phyloP scores from a whole-genome alignment of 2,113 vertebrate species.

The Tyto alba region DNA sequence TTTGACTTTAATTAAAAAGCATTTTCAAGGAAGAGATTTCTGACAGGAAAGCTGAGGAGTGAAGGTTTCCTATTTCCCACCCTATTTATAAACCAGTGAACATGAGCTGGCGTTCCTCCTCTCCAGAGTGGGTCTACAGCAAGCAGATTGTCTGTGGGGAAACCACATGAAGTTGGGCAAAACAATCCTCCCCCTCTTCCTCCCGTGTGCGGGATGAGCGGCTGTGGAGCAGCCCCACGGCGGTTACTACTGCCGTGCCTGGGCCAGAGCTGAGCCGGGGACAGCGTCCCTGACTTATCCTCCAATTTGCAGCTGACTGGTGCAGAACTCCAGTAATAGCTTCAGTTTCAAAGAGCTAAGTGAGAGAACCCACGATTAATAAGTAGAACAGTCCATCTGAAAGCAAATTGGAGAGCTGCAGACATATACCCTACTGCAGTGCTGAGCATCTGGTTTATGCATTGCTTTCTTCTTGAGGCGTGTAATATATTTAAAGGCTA shows the following conservation, averaged over 20 bases:
- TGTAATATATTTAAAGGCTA: background rate
- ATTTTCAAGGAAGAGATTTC: background rate
- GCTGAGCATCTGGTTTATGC: background rate
- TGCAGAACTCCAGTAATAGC: background rate
- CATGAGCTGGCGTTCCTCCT: background rate
- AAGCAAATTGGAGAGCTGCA: background rate
- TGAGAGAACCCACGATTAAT: background rate
- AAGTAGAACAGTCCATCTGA: background rate
- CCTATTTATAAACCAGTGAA: background rate
- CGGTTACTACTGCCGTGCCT: accelerated
- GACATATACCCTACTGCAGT: accelerated
- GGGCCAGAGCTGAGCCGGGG: accelerated
- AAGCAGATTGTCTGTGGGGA: background rate
- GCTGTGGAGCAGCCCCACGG: accelerated
- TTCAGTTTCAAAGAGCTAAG: background rate
- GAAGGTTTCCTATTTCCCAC: background rate
- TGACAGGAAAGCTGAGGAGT: background rate
- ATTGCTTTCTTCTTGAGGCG: background rate
- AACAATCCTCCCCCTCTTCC: background rate
- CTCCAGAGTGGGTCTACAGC: background rate
- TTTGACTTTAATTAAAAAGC: background rate
- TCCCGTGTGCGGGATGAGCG: accelerated
- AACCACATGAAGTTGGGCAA: background rate
- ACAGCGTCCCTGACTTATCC: accelerated
- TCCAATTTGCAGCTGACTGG: background rate